Conservation (phyloP, 2,113 vertebrate species). For the Setophaga coronata region DNA sequence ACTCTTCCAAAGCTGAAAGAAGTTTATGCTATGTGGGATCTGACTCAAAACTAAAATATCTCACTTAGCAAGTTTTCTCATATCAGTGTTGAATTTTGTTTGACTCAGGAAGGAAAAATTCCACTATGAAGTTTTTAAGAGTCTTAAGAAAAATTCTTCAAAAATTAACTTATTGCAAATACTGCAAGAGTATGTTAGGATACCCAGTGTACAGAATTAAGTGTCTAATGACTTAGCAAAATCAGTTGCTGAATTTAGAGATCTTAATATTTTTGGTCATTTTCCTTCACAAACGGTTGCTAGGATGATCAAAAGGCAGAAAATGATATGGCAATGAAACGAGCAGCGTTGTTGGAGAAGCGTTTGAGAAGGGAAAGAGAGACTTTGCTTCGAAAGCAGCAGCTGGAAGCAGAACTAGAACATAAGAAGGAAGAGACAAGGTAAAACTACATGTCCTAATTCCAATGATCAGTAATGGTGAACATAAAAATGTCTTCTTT, state of each 20-base stretch:
- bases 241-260: not conserved
- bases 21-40: not conserved
- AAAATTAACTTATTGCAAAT: not conserved
- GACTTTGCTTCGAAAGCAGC: conserved; percentile 88
- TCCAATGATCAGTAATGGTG: not conserved
- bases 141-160: not conserved
- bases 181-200: not conserved
- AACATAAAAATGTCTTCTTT: not conserved
- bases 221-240: not conserved
- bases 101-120: not conserved
- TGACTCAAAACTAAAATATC: not conserved
- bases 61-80: not conserved
- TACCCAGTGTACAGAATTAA: not conserved
- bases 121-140: not conserved
- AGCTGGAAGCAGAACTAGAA: conserved; percentile 90
- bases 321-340: conserved; percentile 92
- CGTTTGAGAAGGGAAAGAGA: conserved; percentile 91
- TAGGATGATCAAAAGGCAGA: conserved; percentile 94
- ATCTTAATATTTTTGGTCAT: not conserved
- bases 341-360: conserved; percentile 94
- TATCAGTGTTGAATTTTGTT: not conserved
- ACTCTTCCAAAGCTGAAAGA: not conserved
- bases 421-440: conserved; percentile 94
- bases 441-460: conserved; percentile 60
- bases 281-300: conserved; percentile 25